These are phyloP conservation scores for Passer domesticus DNA, from an alignment of 2,113 vertebrate genomes.

Conservation along the genomic window DNA sequence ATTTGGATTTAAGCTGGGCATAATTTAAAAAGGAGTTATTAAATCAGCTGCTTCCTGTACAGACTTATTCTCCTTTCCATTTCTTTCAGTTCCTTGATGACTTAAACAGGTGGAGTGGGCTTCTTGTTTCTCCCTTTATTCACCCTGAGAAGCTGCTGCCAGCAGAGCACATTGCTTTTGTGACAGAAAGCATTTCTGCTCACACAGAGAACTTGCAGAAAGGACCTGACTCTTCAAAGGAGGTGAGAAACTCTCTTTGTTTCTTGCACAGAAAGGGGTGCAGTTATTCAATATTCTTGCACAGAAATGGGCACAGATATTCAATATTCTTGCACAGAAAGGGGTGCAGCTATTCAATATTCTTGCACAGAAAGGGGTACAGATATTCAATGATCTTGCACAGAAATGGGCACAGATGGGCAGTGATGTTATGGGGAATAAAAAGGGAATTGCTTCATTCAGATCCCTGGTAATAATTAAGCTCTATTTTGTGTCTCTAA, in stretches of 20 bases:
- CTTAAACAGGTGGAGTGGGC: constrained; percentile 85
- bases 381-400: too few relatives aligned
- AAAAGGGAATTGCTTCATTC: background rate
- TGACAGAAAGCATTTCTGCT: constrained; percentile 83
- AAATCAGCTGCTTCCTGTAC: background rate
- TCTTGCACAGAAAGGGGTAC: too few relatives aligned
- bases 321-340: too few relatives aligned
- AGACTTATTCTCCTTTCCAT: background rate
- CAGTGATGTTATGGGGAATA: background rate
- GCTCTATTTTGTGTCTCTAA: background rate
- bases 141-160: constrained; percentile 52
- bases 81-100: constrained; percentile 83
- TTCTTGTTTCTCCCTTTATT: constrained; percentile 74
- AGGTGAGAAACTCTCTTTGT: constrained; percentile 71
- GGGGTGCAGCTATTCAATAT: too few relatives aligned
- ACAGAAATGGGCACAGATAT: background rate
- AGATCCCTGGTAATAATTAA: background rate
- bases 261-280: background rate
- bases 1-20: background rate
- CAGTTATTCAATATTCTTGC: background rate
- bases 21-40: background rate
- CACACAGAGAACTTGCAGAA: constrained; percentile 36
- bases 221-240: constrained; percentile 59
- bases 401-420: too few relatives aligned
- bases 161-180: constrained; percentile 85